Percentiles rank a stretch among this genome's conserved stretches.
These are phyloP conservation scores for Macrosoma leucophasiata DNA, from an alignment of 2,888 invertebrate species.

Conservation along the genomic window DNA sequence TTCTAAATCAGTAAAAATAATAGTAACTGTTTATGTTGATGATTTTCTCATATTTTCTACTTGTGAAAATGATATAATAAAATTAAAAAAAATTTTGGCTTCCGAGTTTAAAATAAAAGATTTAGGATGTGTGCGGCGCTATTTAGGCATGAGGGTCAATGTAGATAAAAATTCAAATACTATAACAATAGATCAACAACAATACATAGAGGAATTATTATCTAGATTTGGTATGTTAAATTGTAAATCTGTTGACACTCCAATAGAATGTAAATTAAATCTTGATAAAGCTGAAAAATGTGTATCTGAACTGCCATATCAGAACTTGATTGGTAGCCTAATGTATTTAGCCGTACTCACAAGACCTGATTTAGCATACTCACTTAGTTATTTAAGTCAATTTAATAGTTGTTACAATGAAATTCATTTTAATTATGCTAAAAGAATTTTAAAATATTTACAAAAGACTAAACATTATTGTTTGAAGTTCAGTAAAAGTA, in stretches of 20 bases:
- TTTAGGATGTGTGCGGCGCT: slow-evolving; percentile 9
- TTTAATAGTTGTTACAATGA: slow-evolving; percentile 19
- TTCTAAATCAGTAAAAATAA: slow-evolving; percentile 13
- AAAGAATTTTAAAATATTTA: slow-evolving; percentile 20
- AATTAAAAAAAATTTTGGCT: slow-evolving; percentile 7
- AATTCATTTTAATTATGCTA: slow-evolving; percentile 18
- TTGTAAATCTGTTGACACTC: slow-evolving; percentile 9
- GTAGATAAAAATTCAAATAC: slow-evolving; percentile 5
- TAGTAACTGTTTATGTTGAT: slow-evolving; percentile 27
- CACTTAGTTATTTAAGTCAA: slow-evolving; percentile 19
- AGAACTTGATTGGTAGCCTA: slow-evolving; percentile 10
- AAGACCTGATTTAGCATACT: slow-evolving; percentile 19
- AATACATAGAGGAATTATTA: slow-evolving; percentile 11
- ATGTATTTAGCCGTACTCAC: slow-evolving; percentile 10
- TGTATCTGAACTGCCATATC: slow-evolving; percentile 9
- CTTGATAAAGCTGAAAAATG: slow-evolving; percentile 1
- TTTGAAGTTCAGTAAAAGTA: slow-evolving; percentile 16
- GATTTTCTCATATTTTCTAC: slow-evolving; percentile 23
- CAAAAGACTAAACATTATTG: slow-evolving; percentile 15
- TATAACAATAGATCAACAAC: slow-evolving; percentile 10
- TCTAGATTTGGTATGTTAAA: slow-evolving; percentile 9
- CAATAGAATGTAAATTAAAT: slow-evolving; percentile 9
- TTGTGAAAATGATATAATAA: slow-evolving; percentile 5
- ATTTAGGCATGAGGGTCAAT: slow-evolving; percentile 10
- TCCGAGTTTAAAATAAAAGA: slow-evolving; percentile 12